A percentile compares a stretch with the other conserved stretches of the same genome.
phyloP scores from a whole-genome alignment of 2,113 vertebrate genomes.

The Oplegnathus fasciatus region DNA sequence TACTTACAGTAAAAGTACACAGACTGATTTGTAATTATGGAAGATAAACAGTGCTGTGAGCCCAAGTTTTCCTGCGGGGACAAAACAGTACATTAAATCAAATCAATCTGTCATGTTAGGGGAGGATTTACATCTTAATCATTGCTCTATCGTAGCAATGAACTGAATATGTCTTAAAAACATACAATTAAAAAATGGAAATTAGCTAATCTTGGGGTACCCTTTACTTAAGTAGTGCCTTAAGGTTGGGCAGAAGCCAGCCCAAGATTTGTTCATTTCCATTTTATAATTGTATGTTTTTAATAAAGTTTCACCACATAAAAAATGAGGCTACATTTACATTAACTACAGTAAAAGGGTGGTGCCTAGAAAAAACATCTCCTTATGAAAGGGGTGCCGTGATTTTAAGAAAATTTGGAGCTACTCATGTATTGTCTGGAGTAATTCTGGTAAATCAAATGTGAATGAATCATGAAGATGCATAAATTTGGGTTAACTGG shows the following conservation, averaged over 20 bases:
- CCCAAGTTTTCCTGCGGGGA: no score
- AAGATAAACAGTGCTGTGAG: constrained; percentile 16
- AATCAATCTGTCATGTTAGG: constrained; percentile 20
- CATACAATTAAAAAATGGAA: no score
- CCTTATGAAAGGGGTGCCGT: no score
- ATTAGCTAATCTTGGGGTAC: no score
- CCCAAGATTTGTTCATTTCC: background rate
- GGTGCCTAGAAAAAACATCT: no score
- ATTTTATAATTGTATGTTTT: background rate
- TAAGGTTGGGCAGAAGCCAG: background rate
- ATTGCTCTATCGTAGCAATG: background rate
- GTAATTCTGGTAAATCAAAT: background rate
- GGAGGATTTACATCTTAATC: constrained; percentile 43
- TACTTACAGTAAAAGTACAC: no score
- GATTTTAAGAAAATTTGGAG: background rate
- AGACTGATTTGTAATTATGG: constrained; percentile 45
- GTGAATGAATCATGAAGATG: background rate
- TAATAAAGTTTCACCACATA: background rate
- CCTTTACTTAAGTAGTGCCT: background rate
- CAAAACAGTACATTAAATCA: background rate
- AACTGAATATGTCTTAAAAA: no score
- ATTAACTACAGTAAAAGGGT: no score
- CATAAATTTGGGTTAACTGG: background rate
- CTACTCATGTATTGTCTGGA: no score
- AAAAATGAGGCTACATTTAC: background rate